Percentiles rank a stretch among this genome's conserved stretches.
Conservation (phyloP, 2,888 invertebrate species). For the Endomychus coccineus region DNA sequence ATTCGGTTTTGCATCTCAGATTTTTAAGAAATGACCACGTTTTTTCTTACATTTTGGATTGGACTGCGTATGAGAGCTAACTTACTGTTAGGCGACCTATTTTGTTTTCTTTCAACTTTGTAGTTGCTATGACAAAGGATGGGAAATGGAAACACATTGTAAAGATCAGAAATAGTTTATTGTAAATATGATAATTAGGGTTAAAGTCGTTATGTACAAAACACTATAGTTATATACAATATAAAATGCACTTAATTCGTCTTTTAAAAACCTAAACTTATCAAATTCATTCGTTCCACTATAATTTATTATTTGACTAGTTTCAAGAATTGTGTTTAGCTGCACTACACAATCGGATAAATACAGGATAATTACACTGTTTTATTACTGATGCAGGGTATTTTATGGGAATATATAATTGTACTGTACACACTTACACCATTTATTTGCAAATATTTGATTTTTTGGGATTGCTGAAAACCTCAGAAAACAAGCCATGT, state of each 20-base stretch:
- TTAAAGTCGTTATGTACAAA: slow-evolving; percentile 44
- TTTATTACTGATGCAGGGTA: slow-evolving; percentile 3
- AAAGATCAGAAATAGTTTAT: slow-evolving; percentile 38
- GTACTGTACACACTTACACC: not conserved
- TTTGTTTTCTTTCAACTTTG: too few species aligned
- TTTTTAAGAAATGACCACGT: too few species aligned
- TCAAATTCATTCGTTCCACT: slow-evolving; percentile 32
- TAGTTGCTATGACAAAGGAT: not conserved
- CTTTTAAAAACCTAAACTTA: slow-evolving; percentile 33
- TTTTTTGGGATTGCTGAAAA: too few species aligned
- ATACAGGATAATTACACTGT: slow-evolving; percentile 10
- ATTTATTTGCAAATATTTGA: too few species aligned
- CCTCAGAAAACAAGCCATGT: too few species aligned
- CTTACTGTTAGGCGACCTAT: too few species aligned
- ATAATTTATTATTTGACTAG: slow-evolving; percentile 44
- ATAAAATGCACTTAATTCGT: slow-evolving; percentile 39
- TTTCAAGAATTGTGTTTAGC: slow-evolving; percentile 35
- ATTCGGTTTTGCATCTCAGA: too few species aligned
- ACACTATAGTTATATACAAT: slow-evolving; percentile 40
- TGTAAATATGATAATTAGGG: slow-evolving; percentile 43
- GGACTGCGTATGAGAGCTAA: too few species aligned
- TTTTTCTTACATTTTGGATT: too few species aligned
- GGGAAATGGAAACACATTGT: not conserved
- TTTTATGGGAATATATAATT: slow-evolving; percentile 9
- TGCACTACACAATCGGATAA: slow-evolving; percentile 25